These are phyloP conservation scores for Helicolenus hilgendorfi DNA, from an alignment of 2,797 vertebrate species.

Conservation along the genomic window DNA sequence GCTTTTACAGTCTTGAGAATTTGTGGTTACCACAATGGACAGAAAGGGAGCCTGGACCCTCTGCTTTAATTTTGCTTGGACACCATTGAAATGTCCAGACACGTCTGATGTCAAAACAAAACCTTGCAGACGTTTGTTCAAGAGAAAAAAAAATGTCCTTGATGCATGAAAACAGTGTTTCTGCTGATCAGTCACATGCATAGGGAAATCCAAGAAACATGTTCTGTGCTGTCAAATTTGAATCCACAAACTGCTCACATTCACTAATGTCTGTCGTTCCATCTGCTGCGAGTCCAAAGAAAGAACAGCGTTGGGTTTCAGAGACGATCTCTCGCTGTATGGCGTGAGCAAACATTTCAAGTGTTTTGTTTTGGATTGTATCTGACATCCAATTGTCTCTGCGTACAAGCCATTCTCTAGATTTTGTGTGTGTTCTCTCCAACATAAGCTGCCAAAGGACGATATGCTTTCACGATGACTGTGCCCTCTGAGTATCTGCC, in stretches of 20 bases:
- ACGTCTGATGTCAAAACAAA: not conserved
- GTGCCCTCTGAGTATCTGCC: not conserved
- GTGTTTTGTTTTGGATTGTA: not conserved
- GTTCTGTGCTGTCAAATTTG: not conserved
- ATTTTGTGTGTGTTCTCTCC: not conserved
- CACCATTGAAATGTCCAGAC: not conserved
- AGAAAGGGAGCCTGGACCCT: not conserved
- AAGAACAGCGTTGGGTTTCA: not conserved
- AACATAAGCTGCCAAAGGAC: not conserved
- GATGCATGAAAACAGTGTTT: not conserved
- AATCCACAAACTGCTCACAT: not conserved
- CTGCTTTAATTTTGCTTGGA: not conserved
- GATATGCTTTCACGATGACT: not conserved
- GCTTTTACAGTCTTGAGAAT: not conserved
- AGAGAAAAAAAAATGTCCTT: not conserved
- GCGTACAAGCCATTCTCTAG: not conserved
- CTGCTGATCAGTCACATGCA: not conserved
- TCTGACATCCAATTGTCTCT: not conserved
- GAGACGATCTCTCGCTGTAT: not conserved
- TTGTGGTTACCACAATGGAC: too few relatives aligned
- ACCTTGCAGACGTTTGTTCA: not conserved
- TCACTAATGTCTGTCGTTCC: not conserved
- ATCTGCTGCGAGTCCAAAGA: not conserved
- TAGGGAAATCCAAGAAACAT: not conserved
- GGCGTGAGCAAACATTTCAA: not conserved